Evolutionary conservation across 2,888 invertebrate genomes (phyloP), one percentile per base, ranked within the genome.

Genomic region (Phortica magna): DNA sequence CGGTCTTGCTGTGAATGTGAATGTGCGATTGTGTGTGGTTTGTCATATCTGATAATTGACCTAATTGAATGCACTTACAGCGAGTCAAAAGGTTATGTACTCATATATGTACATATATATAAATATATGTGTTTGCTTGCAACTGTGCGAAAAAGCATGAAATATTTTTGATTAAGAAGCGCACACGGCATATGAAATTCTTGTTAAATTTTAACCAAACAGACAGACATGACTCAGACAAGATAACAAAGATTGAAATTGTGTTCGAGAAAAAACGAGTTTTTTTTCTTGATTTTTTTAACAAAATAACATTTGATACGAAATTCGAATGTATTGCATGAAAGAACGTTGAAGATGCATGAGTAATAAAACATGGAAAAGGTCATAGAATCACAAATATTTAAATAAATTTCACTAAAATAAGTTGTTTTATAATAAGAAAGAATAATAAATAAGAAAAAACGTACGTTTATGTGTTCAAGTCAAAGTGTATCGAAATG

Each of bases 21-120:
- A 2, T 12, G 2, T 12, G 2, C 1, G 2, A 48, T 10, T 64
- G 39, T 31, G 64, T 64, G 64, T 3, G 39, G 31, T 10, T 31
- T 10, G 9, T 31, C 31, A 39, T 64, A 64, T 64, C 84, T 77
- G 83, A 83, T 86, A 84, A 84, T 84, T 84, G 86, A 84, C 83
- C 81, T 84, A 84, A 84, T 86, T 84, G 84, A 84, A 86, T 81
- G 79, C 84, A 84, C 84, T 86, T 84, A 84, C 1, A 64, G 9
- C 39, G 7, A 31, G 64, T 64, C 64, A 64, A 64, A 48, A 64
- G 64, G 64, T 64, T 64, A 79, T 72, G 77, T 75, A 31, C 31
- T 31, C 31, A 31, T 31, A 73, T 48, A 75, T 39, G 71, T 48
- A 64, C 10, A 71, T n/a, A 73, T 42, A 31, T 61, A 70, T 43